Base-by-base conservation (phyloP, 2,113 vertebrate genomes). In the Melanerpes aurifrons region DNA sequence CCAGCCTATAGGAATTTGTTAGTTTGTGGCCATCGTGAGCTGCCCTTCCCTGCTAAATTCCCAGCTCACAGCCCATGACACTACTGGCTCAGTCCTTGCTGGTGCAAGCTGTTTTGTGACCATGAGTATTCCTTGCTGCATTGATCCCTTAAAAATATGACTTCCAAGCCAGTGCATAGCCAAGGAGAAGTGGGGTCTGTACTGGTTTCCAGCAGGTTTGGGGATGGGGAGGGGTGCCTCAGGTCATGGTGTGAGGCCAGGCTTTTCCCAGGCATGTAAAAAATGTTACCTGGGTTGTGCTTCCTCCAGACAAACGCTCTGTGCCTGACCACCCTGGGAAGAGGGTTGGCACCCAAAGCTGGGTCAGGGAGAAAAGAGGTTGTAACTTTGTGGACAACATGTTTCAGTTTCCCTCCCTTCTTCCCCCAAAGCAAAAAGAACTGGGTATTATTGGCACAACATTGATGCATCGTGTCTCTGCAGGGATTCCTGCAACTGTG, bases 111-210 rank as follows among this genome's bases (percentile, higher is more conserved):
- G 63, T 14, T 94, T 47, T 15, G 86, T 69, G 82, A 76, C 82
- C 37, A 0, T 88, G 47, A 80, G 28, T 59, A 57, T 94, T 93
- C 86, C 78, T 56, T 28, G 61, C 93, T 96, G 78, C 94, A 68
- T 7, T 26, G 45, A 94, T 81, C 91, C 32, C 14, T 73, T 74
- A 81, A 84, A 74, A 87, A 88, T 53, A 59, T 50, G 59, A 87
- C 31, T 64, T 78, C 68, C 31, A 31, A 92, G 72, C 40, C 59
- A 47, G 32, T 0, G 9, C 26, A 17, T 2, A 8, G 58, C 26
- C 43, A 14, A 64, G 29, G 78, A 88, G 88, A 78, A 94, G 45
- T 0, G 17, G 4, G 59, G 15, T 78, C 74, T 78, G 87, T 72
- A 92, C 69, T 26, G 32, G 20, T 72, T 87, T 74, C 45, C 54